Evolutionary conservation across 2,888 invertebrate species (phyloP), one percentile per base, ranked within the genome.

Genomic region (Dione juno): DNA sequence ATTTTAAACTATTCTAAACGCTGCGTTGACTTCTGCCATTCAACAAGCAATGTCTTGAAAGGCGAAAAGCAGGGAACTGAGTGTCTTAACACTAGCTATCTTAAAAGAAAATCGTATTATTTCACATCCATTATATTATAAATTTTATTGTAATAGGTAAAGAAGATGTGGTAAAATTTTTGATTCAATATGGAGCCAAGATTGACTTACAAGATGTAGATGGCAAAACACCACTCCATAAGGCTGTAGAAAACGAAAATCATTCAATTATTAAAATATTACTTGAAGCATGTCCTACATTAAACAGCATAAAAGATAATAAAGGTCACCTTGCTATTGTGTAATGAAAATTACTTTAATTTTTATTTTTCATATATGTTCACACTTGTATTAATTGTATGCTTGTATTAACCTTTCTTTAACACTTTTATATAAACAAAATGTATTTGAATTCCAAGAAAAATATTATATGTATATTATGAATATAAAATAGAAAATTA

Each of bases 181-280:
- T 98, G 64, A 85, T 97, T 37, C 84, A 93, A 21, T 89, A 90
- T 69, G 94, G 95, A 74, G 97, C 97, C 9, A 90, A 95, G 84
- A 82, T 94, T 6, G 85, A 92, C 74, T 80, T 95, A 35, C 93
- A 94, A 85, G 98, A 98, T 86, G 93, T 94, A 64, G 98, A 98
- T 90, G 97, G 97, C 0, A 96, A 96, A 85, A 97, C 96, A 43
- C 95, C 95, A 35, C 92, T 98, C 28, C 97, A 98, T 86, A 95
- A 97, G 85, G 97, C 97, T 21, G 92, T 93, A 16, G 90, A 94
- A 79, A 94, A 93, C 68, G 94, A 94, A 50, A 93, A 94, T 76
- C 76, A 74, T 52, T 86, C 92, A 37, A 84, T 95, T 57, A 82
- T 93, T 54, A 78, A 89, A 52, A 80, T 88, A 71, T 84, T 95